Evolutionary conservation across 2,113 vertebrate genomes (phyloP), one percentile per base, ranked within the genome.

Genomic region (Phaetusa simplex): DNA sequence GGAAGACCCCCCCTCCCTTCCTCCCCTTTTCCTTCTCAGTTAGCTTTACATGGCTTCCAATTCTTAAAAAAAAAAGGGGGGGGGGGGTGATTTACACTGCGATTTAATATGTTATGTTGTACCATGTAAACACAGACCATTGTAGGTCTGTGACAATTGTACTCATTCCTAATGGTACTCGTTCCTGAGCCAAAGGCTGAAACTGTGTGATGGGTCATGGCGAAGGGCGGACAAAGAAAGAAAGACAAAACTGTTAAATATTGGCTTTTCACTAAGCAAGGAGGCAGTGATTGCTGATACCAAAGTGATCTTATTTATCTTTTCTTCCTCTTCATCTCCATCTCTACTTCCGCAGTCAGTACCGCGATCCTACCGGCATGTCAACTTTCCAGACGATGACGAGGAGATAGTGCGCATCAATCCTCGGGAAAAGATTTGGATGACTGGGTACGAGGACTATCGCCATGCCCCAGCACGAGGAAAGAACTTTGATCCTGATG

Each of bases 321-420:
- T 76, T 80, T 73, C 76, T 69, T 11, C 80, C 56, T 87, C 56
- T 77, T 61, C 30, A 17, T 74, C 86, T 76, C 26, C 23, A 10
- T 73, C 50, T 40, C 72, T 76, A 0, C 70, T 76, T 90, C 58
- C 47, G 58, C 95, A 98, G 98, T 98, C 98, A 43, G 90, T 98
- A 94, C 97, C 98, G 5, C 98, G 98, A 73, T 97, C 98, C 78
- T 98, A 98, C 38, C 98, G 98, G 17, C 99, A 99, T 7, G 98
- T 99, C 97, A 99, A 98, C 97, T 99, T 99, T 76, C 98, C 98
- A 5, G 99, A 99, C 5, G 99, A 99, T 12, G 99, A 99, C 2
- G 99, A 99, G 95, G 99, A 99, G 95, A 99, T 99, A 8, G 99
- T 99, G 53, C 99, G 99, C 38, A 99, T 99, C 98, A 99, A 99